Percentiles rank a stretch among this genome's conserved stretches.
These are phyloP conservation scores for Mechanitis messenoides DNA, from an alignment of 2,888 invertebrate species.

Conservation along the genomic window DNA sequence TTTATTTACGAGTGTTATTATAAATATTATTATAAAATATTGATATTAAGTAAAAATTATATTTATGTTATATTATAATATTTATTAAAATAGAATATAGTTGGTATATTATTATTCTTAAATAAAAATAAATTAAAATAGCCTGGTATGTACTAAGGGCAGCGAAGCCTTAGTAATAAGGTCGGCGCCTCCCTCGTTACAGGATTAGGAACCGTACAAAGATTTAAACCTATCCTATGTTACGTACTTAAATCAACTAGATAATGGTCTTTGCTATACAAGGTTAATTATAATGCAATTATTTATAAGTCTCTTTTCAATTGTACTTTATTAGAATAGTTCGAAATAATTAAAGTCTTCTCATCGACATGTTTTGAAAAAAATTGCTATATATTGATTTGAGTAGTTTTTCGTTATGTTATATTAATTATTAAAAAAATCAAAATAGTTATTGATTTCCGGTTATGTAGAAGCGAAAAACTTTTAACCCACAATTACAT, in stretches of 20 bases:
- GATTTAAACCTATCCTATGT: constrained; percentile 53
- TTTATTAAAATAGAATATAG: neutral
- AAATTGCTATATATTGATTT: neutral
- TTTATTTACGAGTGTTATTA: no score
- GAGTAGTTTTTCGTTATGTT: no score
- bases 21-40: no score
- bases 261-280: constrained; percentile 28
- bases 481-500: no score
- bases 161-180: constrained; percentile 64
- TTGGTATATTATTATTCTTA: constrained; percentile 22
- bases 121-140: constrained; percentile 32
- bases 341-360: neutral
- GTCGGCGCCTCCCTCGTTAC: constrained; percentile 69
- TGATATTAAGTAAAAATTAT: no score
- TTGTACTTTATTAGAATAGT: neutral
- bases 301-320: constrained; percentile 20
- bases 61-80: no score
- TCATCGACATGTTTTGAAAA: neutral
- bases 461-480: no score
- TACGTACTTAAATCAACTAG: constrained; percentile 21
- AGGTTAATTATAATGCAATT: constrained; percentile 30
- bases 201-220: constrained; percentile 65
- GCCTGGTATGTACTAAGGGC: constrained; percentile 47
- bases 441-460: no score
- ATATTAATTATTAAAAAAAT: no score